Conservation (phyloP, 1,140 invertebrate genomes). For the Psix sp. region DNA sequence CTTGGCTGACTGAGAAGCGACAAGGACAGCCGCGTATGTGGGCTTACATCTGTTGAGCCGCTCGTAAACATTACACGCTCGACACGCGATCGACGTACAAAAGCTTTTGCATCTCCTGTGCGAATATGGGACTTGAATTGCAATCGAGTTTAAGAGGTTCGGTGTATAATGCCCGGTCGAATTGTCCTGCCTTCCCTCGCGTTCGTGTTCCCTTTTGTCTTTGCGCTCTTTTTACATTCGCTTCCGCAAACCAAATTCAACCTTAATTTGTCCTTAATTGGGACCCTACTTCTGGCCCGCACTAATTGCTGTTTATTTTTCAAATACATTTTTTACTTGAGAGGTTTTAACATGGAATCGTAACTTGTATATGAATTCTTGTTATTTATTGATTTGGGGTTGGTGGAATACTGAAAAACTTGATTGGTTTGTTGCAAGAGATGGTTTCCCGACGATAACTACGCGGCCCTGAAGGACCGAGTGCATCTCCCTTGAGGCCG, state of each 20-base stretch:
- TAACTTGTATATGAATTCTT: too few relatives aligned
- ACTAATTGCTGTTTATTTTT: not conserved
- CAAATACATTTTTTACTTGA: not conserved
- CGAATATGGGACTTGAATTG: conserved; percentile 19
- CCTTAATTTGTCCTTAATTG: not conserved
- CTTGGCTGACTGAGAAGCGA: too few relatives aligned
- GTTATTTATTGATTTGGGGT: too few relatives aligned
- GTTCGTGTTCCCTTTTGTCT: not conserved
- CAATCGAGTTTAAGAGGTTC: conserved; percentile 3
- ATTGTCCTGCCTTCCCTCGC: not conserved
- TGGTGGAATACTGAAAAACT: too few relatives aligned
- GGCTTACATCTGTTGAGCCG: conserved; percentile 6
- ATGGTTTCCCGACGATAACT: conserved; percentile 2
- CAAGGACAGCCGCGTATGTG: conserved; percentile 1
- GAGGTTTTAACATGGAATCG: too few relatives aligned
- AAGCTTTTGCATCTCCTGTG: conserved; percentile 15
- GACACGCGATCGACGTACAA: conserved; percentile 17
- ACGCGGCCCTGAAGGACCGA: conserved; percentile 18
- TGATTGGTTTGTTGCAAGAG: not conserved
- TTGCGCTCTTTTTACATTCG: not conserved
- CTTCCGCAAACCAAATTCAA: conserved; percentile 1
- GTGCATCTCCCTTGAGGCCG: conserved; percentile 27
- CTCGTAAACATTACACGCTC: conserved; percentile 19
- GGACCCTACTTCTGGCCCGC: not conserved
- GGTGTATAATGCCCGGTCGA: not conserved